Evolutionary conservation across 2,797 vertebrate species (phyloP).

Genomic region (Paedocypris micromegethes): DNA sequence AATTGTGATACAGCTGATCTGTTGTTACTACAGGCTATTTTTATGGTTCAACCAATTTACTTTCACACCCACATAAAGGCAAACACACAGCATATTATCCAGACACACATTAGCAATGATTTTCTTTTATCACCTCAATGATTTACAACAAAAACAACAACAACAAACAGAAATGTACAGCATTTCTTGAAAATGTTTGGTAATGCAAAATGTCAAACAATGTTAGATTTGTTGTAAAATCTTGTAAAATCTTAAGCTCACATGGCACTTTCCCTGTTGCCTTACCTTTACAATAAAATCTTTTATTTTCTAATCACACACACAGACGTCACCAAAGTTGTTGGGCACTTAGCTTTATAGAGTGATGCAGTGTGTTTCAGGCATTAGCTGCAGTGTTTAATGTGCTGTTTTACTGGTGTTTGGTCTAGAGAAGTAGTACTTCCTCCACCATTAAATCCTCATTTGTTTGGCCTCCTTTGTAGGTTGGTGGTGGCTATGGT

Average conservation of each 20-base stretch:
- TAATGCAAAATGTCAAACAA: no score
- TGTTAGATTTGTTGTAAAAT: neutral
- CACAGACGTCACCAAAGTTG: slow-evolving; percentile 1
- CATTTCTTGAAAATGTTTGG: no score
- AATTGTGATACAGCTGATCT: slow-evolving; percentile 12
- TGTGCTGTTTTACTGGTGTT: slow-evolving; percentile 39
- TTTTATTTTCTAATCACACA: slow-evolving; percentile 14
- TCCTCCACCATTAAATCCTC: slow-evolving; percentile 17
- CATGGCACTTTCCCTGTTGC: neutral
- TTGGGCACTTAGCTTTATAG: slow-evolving; percentile 26
- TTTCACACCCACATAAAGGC: slow-evolving; percentile 21
- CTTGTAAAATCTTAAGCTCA: neutral
- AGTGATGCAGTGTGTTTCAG: slow-evolving; percentile 8
- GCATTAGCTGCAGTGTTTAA: slow-evolving; percentile 25
- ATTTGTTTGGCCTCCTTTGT: slow-evolving; percentile 42
- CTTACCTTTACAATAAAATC: slow-evolving; percentile 3
- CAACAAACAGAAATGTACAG: no score
- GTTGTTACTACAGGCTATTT: slow-evolving; percentile 15
- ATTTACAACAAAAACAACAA: no score
- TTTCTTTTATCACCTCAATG: no score
- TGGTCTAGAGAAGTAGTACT: slow-evolving; percentile 25
- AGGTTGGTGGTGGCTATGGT: slow-evolving; percentile 78
- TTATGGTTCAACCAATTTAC: slow-evolving; percentile 19
- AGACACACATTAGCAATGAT: no score
- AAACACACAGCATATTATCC: slow-evolving; percentile 54